These are phyloP conservation scores for Micropoecilia bifurca DNA, from an alignment of 2,797 vertebrate species.

Conservation along the genomic window DNA sequence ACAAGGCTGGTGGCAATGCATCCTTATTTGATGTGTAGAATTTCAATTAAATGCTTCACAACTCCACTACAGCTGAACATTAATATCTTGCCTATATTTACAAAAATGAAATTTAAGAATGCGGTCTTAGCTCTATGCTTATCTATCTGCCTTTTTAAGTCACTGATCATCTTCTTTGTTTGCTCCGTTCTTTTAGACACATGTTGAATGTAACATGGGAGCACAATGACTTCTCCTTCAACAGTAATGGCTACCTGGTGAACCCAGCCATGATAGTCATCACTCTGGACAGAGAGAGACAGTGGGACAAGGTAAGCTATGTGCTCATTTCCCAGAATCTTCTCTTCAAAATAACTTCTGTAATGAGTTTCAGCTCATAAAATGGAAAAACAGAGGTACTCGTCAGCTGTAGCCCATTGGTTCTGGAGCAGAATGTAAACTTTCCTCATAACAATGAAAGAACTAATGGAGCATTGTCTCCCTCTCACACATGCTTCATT, in stretches of 20 bases:
- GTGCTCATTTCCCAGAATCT: background rate
- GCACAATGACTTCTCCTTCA: slow-evolving; percentile 96
- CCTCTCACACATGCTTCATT: background rate
- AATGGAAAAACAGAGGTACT: background rate
- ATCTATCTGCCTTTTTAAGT: background rate
- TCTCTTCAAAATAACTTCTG: background rate
- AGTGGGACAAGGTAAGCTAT: slow-evolving; percentile 93
- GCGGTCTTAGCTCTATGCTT: background rate
- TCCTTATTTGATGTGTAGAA: background rate
- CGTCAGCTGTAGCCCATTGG: background rate
- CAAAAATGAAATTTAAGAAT: background rate
- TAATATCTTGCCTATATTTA: background rate
- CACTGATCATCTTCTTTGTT: background rate
- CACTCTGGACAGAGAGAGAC: slow-evolving; percentile 90
- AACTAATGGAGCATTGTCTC: slow-evolving; percentile 33
- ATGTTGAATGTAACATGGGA: slow-evolving; percentile 96
- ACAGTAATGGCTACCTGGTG: slow-evolving; percentile 91
- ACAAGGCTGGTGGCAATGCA: no score
- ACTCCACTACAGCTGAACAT: background rate
- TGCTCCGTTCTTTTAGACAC: slow-evolving; percentile 81
- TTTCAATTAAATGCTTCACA: background rate
- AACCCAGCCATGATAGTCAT: slow-evolving; percentile 96
- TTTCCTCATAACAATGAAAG: slow-evolving; percentile 23
- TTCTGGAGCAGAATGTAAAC: slow-evolving; percentile 22
- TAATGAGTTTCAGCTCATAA: background rate